Conservation (phyloP, 2,113 vertebrate genomes). For the Antennarius striatus region DNA sequence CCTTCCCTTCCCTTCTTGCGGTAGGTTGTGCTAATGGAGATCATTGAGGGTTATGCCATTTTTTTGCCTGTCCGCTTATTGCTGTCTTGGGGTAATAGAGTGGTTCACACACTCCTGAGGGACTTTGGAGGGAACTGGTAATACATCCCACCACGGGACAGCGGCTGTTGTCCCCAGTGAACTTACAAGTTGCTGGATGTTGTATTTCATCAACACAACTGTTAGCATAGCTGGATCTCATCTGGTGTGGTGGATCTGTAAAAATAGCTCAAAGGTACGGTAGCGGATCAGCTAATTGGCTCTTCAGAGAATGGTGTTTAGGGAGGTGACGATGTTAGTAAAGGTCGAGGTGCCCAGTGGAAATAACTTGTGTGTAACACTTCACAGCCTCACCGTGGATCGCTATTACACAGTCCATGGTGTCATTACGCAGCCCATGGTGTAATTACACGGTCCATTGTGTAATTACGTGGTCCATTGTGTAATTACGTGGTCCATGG, state of each 20-base stretch:
- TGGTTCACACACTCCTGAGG: conserved; percentile 42
- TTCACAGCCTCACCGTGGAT: too few species aligned
- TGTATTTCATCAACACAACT: conserved; percentile 59
- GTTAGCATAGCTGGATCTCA: conserved; percentile 31
- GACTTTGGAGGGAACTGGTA: conserved; percentile 48
- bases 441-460: too few species aligned
- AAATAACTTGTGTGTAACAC: too few species aligned
- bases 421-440: too few species aligned
- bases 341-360: conserved; percentile 9
- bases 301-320: conserved; percentile 4
- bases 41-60: conserved; percentile 58
- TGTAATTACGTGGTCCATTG: too few species aligned
- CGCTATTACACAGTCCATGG: too few species aligned
- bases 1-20: conserved; percentile 9
- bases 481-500: too few species aligned
- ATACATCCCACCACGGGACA: conserved; percentile 19
- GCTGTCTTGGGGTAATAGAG: conserved; percentile 51
- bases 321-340: conserved; percentile 26
- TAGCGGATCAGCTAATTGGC: conserved; percentile 30
- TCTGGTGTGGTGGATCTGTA: conserved; percentile 29
- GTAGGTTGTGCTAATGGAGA: conserved; percentile 55
- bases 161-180: conserved; percentile 22
- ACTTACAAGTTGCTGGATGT: conserved; percentile 50
- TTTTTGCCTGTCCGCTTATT: conserved; percentile 49
- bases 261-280: conserved; percentile 45